phyloP scores from a whole-genome alignment of 1,140 invertebrate species.

The Venustaconcha ellipsiformis region DNA sequence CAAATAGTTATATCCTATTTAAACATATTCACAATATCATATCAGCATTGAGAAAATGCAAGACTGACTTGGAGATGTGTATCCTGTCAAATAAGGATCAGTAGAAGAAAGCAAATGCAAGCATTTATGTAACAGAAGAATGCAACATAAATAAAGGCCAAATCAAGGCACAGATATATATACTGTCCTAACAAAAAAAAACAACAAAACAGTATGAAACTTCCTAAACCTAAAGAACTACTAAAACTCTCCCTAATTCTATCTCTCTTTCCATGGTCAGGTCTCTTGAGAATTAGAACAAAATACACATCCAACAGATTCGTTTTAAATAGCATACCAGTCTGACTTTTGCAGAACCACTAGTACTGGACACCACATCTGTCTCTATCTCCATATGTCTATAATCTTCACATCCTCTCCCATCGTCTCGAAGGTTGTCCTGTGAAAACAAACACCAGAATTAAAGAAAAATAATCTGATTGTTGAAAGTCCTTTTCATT shows the following conservation, averaged over 20 bases:
- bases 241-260: not conserved
- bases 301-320: too few species aligned
- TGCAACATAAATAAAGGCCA: too few species aligned
- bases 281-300: too few species aligned
- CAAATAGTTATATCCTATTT: too few species aligned
- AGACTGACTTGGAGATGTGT: too few species aligned
- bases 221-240: not conserved
- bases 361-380: constrained; percentile 88
- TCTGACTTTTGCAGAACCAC: constrained; percentile 87
- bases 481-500: too few species aligned
- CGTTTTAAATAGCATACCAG: constrained; percentile 69
- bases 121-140: too few species aligned
- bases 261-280: not conserved
- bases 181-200: not conserved
- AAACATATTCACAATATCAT: not conserved
- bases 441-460: constrained; percentile 65
- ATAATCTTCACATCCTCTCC: constrained; percentile 86
- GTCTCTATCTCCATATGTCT: constrained; percentile 89
- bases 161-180: not conserved
- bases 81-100: not conserved
- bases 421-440: constrained; percentile 91
- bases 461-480: too few species aligned
- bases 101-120: too few species aligned
- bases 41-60: not conserved
- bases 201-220: not conserved